Evolutionary conservation across 1,140 invertebrate species (phyloP).

Genomic region (Saxidomus purpurata): DNA sequence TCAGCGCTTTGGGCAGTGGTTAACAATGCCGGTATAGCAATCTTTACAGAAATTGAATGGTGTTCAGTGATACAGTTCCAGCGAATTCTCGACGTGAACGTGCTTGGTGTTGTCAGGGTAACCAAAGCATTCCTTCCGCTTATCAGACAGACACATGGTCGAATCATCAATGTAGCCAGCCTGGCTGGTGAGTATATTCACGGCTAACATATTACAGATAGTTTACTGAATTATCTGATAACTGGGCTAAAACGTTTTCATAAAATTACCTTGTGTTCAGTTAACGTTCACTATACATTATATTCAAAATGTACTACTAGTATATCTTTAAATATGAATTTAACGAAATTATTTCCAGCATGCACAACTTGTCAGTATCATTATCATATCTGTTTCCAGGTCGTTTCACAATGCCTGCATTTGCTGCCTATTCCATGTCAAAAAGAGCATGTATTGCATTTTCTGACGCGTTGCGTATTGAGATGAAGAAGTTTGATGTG

Average conservation of each 20-base stretch:
- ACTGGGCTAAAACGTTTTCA: too few relatives aligned
- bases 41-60: conserved; percentile 84
- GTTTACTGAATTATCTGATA: too few relatives aligned
- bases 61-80: conserved; percentile 80
- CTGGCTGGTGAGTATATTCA: conserved; percentile 87
- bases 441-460: conserved; percentile 92
- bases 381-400: conserved; percentile 89
- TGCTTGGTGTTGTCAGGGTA: conserved; percentile 83
- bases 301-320: too few relatives aligned
- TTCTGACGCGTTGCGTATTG: conserved; percentile 84
- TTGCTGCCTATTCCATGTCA: conserved; percentile 93
- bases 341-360: too few relatives aligned
- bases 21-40: conserved; percentile 84
- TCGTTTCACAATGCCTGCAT: conserved; percentile 91
- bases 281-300: too few relatives aligned
- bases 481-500: conserved; percentile 86
- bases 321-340: too few relatives aligned
- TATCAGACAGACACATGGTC: conserved; percentile 84
- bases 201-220: too few relatives aligned
- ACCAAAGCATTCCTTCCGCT: conserved; percentile 84
- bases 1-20: conserved; percentile 84
- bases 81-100: conserved; percentile 83
- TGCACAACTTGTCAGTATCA: too few relatives aligned
- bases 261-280: too few relatives aligned
- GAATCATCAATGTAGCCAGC: conserved; percentile 94